phyloP scores from a whole-genome alignment of 2,888 invertebrate genomes.

The Oligia fasciuncula region DNA sequence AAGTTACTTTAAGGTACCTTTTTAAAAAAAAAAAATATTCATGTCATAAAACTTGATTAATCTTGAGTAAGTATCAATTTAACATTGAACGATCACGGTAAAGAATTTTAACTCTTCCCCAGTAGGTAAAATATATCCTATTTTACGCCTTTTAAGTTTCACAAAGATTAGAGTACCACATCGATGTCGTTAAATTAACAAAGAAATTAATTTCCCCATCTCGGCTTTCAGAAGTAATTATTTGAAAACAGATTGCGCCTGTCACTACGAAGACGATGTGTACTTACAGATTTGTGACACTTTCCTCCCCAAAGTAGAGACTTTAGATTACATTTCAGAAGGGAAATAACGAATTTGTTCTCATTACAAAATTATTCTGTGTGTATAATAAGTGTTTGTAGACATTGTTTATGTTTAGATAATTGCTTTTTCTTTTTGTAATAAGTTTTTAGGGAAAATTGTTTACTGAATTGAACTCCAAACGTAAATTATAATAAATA shows the following conservation, averaged over 20 bases:
- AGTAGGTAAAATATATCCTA: not conserved
- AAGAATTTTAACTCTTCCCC: not conserved
- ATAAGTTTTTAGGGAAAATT: not conserved
- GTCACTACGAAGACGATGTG: constrained; percentile 78
- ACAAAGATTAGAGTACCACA: constrained; percentile 67
- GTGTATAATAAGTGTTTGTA: not conserved
- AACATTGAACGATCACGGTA: not conserved
- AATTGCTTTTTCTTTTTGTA: constrained; percentile 25
- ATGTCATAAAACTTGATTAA: constrained; percentile 7
- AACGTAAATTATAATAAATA: not conserved
- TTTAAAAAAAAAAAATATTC: too few relatives aligned
- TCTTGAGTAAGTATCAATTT: constrained; percentile 6
- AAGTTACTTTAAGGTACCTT: not conserved
- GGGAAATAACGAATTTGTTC: constrained; percentile 9
- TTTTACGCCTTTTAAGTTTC: constrained; percentile 56
- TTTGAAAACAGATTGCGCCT: constrained; percentile 87
- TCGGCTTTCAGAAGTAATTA: constrained; percentile 87
- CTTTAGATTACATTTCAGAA: constrained; percentile 33
- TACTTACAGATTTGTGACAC: constrained; percentile 70
- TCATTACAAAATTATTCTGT: constrained; percentile 12
- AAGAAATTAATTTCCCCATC: constrained; percentile 86
- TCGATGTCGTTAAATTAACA: constrained; percentile 81
- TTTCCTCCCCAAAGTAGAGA: constrained; percentile 34
- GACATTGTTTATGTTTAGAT: constrained; percentile 35
- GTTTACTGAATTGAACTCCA: not conserved